Conservation (phyloP, 2,797 vertebrate species). For the Lutjanus argentimaculatus region DNA sequence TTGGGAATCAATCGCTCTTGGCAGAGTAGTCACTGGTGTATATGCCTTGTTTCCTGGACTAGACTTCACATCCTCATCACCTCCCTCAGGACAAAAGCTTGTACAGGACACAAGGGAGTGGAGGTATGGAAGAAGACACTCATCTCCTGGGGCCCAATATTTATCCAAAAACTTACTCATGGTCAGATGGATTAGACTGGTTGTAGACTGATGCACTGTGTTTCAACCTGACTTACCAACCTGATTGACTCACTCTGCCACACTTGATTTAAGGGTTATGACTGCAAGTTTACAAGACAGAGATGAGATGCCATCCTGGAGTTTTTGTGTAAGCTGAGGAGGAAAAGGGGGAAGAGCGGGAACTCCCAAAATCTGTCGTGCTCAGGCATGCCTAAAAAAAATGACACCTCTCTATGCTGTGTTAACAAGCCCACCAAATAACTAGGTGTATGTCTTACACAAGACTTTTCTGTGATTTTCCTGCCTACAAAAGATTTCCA, state of each 20-base stretch:
- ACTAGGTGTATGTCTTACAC: constrained; percentile 69
- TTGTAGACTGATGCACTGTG: constrained; percentile 22
- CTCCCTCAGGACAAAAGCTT: constrained; percentile 38
- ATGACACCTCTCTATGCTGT: constrained; percentile 59
- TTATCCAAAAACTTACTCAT: constrained; percentile 38
- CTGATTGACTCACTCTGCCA: constrained; percentile 4
- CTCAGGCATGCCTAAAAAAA: constrained; percentile 73
- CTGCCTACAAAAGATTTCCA: constrained; percentile 40
- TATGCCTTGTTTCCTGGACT: constrained; percentile 19
- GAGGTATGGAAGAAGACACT: constrained; percentile 5
- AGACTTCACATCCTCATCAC: constrained; percentile 32
- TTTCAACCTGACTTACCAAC: constrained; percentile 30
- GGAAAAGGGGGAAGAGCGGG: constrained; percentile 35
- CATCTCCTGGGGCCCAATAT: constrained; percentile 31
- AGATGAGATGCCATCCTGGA: constrained; percentile 31
- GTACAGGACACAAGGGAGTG: constrained; percentile 32
- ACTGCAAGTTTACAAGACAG: constrained; percentile 8
- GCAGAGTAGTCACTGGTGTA: neutral
- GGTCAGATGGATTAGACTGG: constrained; percentile 23
- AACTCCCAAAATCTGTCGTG: constrained; percentile 68
- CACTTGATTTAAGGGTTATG: constrained; percentile 19
- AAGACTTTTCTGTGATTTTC: constrained; percentile 64
- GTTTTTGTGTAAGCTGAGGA: constrained; percentile 40
- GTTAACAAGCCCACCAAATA: constrained; percentile 78
- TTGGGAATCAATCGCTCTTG: neutral